Evolutionary conservation across 2,113 vertebrate species (phyloP).

Genomic region (Triplophysa siluroides): DNA sequence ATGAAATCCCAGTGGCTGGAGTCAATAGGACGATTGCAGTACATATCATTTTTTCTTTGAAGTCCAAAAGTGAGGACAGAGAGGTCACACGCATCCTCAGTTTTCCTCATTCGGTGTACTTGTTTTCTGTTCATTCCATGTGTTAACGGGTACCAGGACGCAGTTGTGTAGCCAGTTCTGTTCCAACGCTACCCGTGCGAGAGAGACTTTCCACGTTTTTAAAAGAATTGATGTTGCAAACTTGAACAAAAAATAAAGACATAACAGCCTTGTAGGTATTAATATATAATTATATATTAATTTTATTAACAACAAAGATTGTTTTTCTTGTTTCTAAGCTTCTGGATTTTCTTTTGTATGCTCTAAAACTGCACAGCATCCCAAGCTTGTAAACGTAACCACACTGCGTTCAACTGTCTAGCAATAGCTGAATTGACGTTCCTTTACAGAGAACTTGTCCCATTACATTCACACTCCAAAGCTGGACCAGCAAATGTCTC

Average conservation of each 20-base stretch:
- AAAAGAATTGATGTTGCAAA: slow-evolving; percentile 74
- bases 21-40: slow-evolving; percentile 53
- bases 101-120: slow-evolving; percentile 63
- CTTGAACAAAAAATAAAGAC: slow-evolving; percentile 67
- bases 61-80: slow-evolving; percentile 55
- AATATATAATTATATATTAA: slow-evolving; percentile 75
- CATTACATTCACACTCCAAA: slow-evolving; percentile 51
- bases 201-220: slow-evolving; percentile 67
- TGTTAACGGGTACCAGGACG: slow-evolving; percentile 59
- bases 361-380: slow-evolving; percentile 71
- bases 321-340: slow-evolving; percentile 61
- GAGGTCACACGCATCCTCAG: slow-evolving; percentile 61
- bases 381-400: slow-evolving; percentile 67
- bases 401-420: slow-evolving; percentile 64
- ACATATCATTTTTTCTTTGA: slow-evolving; percentile 59
- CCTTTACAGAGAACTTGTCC: slow-evolving; percentile 48
- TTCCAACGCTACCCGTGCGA: slow-evolving; percentile 57
- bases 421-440: slow-evolving; percentile 61
- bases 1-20: slow-evolving; percentile 46
- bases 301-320: slow-evolving; percentile 70
- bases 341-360: slow-evolving; percentile 68
- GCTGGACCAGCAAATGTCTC: slow-evolving; percentile 45
- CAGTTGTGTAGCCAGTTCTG: slow-evolving; percentile 54
- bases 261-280: slow-evolving; percentile 79
- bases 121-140: slow-evolving; percentile 77